Base-by-base conservation (phyloP, 2,888 invertebrate genomes). In the Eudasyphora cyanicolor region DNA sequence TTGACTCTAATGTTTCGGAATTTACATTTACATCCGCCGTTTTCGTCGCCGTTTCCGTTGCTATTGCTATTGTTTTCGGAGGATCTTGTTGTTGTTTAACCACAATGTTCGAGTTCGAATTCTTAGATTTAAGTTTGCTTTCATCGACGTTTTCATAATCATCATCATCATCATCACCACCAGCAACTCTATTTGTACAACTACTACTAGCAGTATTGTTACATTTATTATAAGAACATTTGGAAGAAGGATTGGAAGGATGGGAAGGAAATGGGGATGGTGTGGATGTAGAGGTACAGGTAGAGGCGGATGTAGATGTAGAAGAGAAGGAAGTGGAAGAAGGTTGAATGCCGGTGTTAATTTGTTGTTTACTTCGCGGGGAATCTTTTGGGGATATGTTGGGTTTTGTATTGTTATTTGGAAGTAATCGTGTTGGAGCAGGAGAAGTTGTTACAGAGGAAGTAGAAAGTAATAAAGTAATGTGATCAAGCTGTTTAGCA, bases 171-270 rank as follows among this genome's bases (percentile, higher is more conserved):
- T 84, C 82, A 82, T 82, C 84, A 80, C 75, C 76, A 85, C 84
- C 85, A 87, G 84, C 86, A 85, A 82, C 85, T 86, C 83, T 86
- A 86, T 86, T 85, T 85, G 81, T 86, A 88, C 83, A 83, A 87
- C 87, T 87, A 87, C 82, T 86, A 87, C 82, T 86, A 85, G 84
- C 85, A 86, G 85, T n/a, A n/a, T n/a, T 88, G 86, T 87, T 87
- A 86, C 77, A 79, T 78, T 75, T 86, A 75, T 82, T 81, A 42
- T 85, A 81, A 79, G 84, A 67, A 60, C 70, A 57, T 74, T 79
- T 77, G 45, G 71, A 76, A 79, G 69, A 76, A 29, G 67, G 32
- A 42, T 73, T 64, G 49, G 32, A 60, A 73, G 74, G 81, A 76
- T 38, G 74, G 64, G 35, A 57, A 62, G 35, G 79, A 67, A n/a